Evolutionary conservation across 1,140 invertebrate species (phyloP), one percentile per base, ranked within the genome.

Genomic region (Nephila pilipes): DNA sequence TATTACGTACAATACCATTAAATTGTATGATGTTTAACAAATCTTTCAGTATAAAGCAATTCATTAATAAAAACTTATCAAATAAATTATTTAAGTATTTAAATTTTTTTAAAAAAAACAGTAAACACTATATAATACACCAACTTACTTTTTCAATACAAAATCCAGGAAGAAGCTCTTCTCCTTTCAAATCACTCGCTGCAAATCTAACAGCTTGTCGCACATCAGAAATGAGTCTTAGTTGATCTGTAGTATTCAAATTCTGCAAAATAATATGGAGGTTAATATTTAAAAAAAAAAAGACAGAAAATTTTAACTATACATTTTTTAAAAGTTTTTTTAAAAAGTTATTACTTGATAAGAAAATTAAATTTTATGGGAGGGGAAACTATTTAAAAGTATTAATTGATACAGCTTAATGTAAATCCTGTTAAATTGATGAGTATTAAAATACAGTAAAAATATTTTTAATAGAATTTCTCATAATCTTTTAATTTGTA

Each of bases 171-270:
- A 99, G 95, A 32, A 97, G 95, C 94, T 97, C 97, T 80, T 97
- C 96, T 1, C 97, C 97, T 95, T 98, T 98, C 55, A 98, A 96
- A 95, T 99, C 98, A 69, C 97, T 97, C 6, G 97, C 97, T 63
- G 98, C 98, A 96, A 97, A 98, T 69, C 98, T 96, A 18, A 99
- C 97, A 54, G 98, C 98, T 96, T 99, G 98, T 80, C 98, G 96
- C 80, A 99, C 97, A 95, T 99, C 98, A 14, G 97, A 96, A 29
- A 99, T 98, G 95, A 98, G 97, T 22, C 96, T 96, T 5, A 98
- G 97, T 96, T 98, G 97, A 94, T 98, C 97, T 94, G 97, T 96
- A 4, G 97, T 96, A 95, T 97, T 97, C 65, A 99, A 95, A 94
- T 97, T 98, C 96, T 92, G 60, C 8, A 87, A 92, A 83, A 20